phyloP scores from a whole-genome alignment of 2,888 invertebrate species.

The Theodoxus fluviatilis region DNA sequence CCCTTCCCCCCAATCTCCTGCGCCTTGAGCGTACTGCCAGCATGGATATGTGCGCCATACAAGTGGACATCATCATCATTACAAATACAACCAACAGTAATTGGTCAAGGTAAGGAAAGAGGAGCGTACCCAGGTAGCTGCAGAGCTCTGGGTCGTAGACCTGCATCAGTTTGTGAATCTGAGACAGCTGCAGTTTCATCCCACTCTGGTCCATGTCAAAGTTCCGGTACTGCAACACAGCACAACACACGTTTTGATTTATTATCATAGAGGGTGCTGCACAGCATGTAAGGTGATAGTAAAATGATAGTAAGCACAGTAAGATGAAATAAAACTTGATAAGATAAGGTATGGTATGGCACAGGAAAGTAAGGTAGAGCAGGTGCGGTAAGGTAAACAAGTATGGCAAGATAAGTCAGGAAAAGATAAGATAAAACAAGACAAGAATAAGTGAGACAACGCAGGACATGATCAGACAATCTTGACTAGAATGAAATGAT shows the following conservation, averaged over 20 bases:
- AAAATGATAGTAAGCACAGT: background rate
- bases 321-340: background rate
- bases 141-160: constrained; percentile 86
- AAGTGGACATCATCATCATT: background rate
- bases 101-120: too few species aligned
- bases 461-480: too few species aligned
- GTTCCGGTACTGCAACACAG: constrained; percentile 70
- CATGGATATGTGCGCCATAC: background rate
- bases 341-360: background rate
- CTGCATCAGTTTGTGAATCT: constrained; percentile 81
- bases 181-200: constrained; percentile 90
- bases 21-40: background rate
- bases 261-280: too few species aligned
- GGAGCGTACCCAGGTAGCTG: constrained; percentile 74
- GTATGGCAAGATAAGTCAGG: too few species aligned
- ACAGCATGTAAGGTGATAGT: too few species aligned
- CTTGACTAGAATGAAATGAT: too few species aligned
- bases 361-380: background rate
- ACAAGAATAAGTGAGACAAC: too few species aligned
- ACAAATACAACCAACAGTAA: background rate
- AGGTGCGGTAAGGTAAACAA: too few species aligned
- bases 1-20: background rate
- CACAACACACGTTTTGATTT: too few species aligned
- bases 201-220: constrained; percentile 97
- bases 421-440: too few species aligned